phyloP scores from a whole-genome alignment of 2,797 vertebrate species.

The Thunnus albacares region DNA sequence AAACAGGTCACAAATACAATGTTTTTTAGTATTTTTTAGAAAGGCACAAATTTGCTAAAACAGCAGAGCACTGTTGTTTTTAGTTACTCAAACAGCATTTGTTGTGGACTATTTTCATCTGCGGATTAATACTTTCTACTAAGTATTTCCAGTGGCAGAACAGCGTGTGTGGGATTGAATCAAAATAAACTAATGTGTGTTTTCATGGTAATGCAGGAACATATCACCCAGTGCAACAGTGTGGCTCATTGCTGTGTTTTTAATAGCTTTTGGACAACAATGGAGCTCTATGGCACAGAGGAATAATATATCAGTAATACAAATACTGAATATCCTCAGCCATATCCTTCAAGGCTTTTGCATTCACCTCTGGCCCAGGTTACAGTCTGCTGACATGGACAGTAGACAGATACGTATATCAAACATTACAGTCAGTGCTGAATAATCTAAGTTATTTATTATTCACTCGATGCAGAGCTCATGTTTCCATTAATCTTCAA shows the following conservation, averaged over 20 bases:
- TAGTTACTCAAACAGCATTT: neutral
- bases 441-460: slow-evolving; percentile 52
- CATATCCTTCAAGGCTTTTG: neutral
- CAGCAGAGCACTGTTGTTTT: neutral
- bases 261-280: neutral
- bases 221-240: no score
- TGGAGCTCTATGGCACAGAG: slow-evolving; percentile 4
- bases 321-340: neutral
- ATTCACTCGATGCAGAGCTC: slow-evolving; percentile 40
- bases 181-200: neutral
- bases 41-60: neutral
- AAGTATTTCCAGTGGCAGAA: neutral
- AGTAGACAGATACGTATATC: slow-evolving; percentile 16
- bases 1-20: neutral
- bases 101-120: neutral
- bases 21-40: neutral
- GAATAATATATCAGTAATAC: neutral
- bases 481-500: slow-evolving; percentile 66
- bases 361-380: slow-evolving; percentile 6
- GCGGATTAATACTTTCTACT: neutral
- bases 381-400: slow-evolving; percentile 15
- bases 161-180: neutral
- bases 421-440: slow-evolving; percentile 35
- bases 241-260: no score
- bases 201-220: neutral